Conservation (phyloP, 2,113 vertebrate genomes). For the Sitta europaea region DNA sequence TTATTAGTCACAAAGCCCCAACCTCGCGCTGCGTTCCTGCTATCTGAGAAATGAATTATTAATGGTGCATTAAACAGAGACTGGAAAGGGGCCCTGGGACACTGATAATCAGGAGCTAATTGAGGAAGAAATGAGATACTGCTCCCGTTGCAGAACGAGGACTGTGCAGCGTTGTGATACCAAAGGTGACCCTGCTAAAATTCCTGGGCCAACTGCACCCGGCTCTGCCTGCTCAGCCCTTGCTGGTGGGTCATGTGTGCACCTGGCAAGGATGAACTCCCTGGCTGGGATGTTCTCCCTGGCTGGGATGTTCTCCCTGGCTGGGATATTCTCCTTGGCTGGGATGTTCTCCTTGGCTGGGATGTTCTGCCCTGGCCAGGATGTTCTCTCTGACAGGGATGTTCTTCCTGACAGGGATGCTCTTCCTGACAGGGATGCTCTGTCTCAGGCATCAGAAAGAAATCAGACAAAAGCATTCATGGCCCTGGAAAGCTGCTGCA, state of each 20-base stretch:
- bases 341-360: neutral
- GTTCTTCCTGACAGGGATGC: neutral
- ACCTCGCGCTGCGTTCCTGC: conserved; percentile 27
- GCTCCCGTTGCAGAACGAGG: neutral
- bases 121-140: conserved; percentile 70
- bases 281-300: neutral
- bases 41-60: conserved; percentile 72
- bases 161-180: neutral
- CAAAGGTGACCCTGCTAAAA: conserved; percentile 55
- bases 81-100: conserved; percentile 64
- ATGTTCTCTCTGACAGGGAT: neutral
- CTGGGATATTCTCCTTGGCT: neutral
- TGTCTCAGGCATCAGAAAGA: neutral
- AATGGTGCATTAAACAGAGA: conserved; percentile 68
- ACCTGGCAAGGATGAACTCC: neutral
- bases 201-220: neutral
- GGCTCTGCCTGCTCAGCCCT: neutral
- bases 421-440: neutral
- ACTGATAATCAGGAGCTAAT: conserved; percentile 72
- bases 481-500: neutral
- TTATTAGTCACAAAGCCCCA: conserved; percentile 49
- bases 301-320: neutral
- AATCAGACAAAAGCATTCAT: neutral
- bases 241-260: fast-evolving
- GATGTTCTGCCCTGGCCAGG: neutral